Base-by-base conservation (phyloP, 2,888 invertebrate genomes). In the Phlogophora meticulosa region DNA sequence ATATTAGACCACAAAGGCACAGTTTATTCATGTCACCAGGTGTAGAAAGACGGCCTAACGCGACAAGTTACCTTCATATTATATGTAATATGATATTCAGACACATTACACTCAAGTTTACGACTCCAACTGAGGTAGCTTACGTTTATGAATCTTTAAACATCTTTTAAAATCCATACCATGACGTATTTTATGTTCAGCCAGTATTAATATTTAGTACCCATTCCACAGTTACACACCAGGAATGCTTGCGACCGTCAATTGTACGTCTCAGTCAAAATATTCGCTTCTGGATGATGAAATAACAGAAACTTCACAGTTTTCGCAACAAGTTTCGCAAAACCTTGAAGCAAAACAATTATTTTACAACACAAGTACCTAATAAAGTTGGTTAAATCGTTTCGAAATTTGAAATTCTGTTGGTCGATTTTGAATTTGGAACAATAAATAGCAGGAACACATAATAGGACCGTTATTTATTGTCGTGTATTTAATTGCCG, bases 61-160 rank as follows among this genome's bases (percentile, higher is more conserved):
- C 89, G 85, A 87, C 85, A 90, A 92, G 88, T 91, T 91, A 90
- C 87, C 86, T 85, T 77, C 87, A 82, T 90, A 90, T 91, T 89
- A 92, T 88, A 89, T 87, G 88, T 90, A 88, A 91, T 91, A 90
- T 86, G 89, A 90, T 92, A 91, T 93, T 91, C 90, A 87, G 90
- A 90, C 89, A 88, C 90, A 89, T 94, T 90, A 92, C 90, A 91
- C 91, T 93, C 89, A 91, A 91, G 85, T 95, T 95, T 94, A 95
- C 89, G 94, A 93, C 91, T 86, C 85, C 81, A 84, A 92, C 90
- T 90, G 91, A 92, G 90, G 91, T 88, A 87, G 91, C 91, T 92
- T 91, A 91, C 84, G 86, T 92, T 92, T 93, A 94, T 94, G 92
- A 94, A 94, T 94, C 90, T 93, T 94, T 94, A 91, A 94, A 88